These are phyloP conservation scores for Patella depressa DNA, from an alignment of 2,888 invertebrate genomes.

Conservation along the genomic window DNA sequence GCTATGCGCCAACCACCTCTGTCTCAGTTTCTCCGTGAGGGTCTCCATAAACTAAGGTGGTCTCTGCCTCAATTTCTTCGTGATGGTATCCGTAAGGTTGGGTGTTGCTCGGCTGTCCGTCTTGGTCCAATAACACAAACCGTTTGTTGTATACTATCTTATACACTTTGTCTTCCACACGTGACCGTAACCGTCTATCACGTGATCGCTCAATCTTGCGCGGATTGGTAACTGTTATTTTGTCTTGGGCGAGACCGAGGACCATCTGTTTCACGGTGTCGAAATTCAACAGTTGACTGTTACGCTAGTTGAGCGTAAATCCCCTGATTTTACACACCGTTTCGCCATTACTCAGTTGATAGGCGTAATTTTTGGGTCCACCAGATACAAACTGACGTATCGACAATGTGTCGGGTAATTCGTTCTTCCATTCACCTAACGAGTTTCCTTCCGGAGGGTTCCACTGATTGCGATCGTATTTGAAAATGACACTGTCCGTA, in stretches of 20 bases:
- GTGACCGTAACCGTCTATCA: not conserved
- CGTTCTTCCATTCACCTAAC: not conserved
- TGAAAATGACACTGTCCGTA: not conserved
- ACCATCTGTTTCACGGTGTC: conserved; percentile 5
- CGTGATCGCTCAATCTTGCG: not conserved
- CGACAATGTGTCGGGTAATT: not conserved
- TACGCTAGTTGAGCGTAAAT: not conserved
- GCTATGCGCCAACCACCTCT: not conserved
- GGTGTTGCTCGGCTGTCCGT: too few species aligned
- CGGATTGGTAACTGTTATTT: not conserved
- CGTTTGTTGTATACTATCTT: conserved; percentile 5
- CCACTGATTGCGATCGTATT: not conserved
- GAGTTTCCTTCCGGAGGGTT: not conserved
- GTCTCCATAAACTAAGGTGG: not conserved
- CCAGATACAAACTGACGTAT: not conserved
- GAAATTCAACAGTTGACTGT: not conserved
- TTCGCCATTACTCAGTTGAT: conserved; percentile 2
- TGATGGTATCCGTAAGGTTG: too few species aligned
- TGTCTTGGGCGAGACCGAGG: not conserved
- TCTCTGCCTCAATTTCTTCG: not conserved
- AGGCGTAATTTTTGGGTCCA: not conserved
- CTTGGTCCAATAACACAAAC: too few species aligned
- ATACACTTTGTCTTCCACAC: not conserved
- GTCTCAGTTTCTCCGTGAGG: not conserved
- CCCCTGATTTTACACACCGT: not conserved